phyloP scores from a whole-genome alignment of 2,888 invertebrate species.

The Drosophila rubida region DNA sequence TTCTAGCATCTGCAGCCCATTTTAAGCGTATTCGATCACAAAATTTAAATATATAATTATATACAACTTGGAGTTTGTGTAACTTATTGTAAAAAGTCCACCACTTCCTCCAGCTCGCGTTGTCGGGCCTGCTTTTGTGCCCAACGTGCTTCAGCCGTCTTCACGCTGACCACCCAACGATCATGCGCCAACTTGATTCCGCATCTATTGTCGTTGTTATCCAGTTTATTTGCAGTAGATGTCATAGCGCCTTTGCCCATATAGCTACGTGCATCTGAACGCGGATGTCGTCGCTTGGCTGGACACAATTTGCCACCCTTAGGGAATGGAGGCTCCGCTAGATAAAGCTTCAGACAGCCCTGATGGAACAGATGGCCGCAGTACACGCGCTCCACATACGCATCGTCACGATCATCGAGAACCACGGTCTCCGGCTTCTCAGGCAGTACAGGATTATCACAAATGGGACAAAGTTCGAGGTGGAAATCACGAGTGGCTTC shows the following conservation, averaged over 20 bases:
- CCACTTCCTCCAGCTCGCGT: slow-evolving; percentile 90
- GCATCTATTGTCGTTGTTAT: slow-evolving; percentile 83
- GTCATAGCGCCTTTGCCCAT: slow-evolving; percentile 73
- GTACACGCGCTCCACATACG: slow-evolving; percentile 89
- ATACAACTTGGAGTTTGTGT: neutral
- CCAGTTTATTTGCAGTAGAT: slow-evolving; percentile 4
- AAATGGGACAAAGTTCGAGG: slow-evolving; percentile 88
- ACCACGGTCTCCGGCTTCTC: slow-evolving; percentile 86
- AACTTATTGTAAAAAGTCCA: slow-evolving; percentile 88
- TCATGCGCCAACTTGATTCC: slow-evolving; percentile 89
- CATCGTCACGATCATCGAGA: slow-evolving; percentile 87
- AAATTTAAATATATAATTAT: slow-evolving; percentile 3
- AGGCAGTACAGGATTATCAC: slow-evolving; percentile 88
- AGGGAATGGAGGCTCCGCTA: slow-evolving; percentile 90
- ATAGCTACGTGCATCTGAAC: slow-evolving; percentile 82
- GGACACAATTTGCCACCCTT: slow-evolving; percentile 90
- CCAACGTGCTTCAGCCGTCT: slow-evolving; percentile 90
- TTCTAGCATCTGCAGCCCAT: slow-evolving; percentile 44
- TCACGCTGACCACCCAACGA: slow-evolving; percentile 89
- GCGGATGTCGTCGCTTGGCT: slow-evolving; percentile 82
- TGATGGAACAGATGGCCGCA: slow-evolving; percentile 90
- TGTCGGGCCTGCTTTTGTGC: slow-evolving; percentile 91
- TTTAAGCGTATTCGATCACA: slow-evolving; percentile 73
- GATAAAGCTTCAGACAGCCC: slow-evolving; percentile 88
- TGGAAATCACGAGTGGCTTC: slow-evolving; percentile 88